Evolutionary conservation across 2,113 vertebrate genomes (phyloP).

Genomic region (Xiphophorus couchianus): DNA sequence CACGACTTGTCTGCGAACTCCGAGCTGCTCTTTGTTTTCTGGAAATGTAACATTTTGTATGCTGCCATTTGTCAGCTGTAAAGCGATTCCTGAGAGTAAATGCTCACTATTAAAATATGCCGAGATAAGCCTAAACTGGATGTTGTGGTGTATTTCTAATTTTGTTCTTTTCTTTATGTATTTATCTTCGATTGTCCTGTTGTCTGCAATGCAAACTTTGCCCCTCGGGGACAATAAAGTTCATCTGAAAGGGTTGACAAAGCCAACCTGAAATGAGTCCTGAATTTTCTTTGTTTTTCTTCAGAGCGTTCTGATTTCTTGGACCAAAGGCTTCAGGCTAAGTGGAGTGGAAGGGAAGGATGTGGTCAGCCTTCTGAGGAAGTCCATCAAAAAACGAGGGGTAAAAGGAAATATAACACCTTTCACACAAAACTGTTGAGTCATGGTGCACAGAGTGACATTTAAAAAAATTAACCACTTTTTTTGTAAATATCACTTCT

Average conservation of each 20-base stretch:
- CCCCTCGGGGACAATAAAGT: too few relatives aligned
- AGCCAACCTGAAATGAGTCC: not conserved
- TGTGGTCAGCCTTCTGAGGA: conserved; percentile 87
- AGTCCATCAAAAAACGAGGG: conserved; percentile 90
- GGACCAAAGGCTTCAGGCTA: conserved; percentile 94
- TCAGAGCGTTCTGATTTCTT: conserved; percentile 89
- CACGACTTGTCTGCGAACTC: too few relatives aligned
- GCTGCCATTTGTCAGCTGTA: too few relatives aligned
- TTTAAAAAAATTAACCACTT: not conserved
- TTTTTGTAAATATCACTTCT: not conserved
- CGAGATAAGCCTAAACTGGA: too few relatives aligned
- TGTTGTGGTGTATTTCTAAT: too few relatives aligned
- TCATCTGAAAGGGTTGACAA: not conserved
- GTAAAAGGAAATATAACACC: conserved; percentile 66
- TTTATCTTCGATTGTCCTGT: too few relatives aligned
- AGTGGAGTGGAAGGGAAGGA: conserved; percentile 93
- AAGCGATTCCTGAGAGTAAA: too few relatives aligned
- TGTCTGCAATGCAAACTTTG: too few relatives aligned
- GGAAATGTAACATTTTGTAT: too few relatives aligned
- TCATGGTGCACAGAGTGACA: too few relatives aligned
- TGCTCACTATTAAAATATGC: too few relatives aligned
- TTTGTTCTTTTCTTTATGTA: too few relatives aligned
- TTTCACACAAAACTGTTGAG: not conserved
- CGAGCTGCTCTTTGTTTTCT: not conserved
- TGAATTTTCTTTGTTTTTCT: conserved; percentile 7